Evolutionary conservation across 2,797 vertebrate species (phyloP), one percentile per base, ranked within the genome.

Genomic region (Dromococcyx pavoninus): DNA sequence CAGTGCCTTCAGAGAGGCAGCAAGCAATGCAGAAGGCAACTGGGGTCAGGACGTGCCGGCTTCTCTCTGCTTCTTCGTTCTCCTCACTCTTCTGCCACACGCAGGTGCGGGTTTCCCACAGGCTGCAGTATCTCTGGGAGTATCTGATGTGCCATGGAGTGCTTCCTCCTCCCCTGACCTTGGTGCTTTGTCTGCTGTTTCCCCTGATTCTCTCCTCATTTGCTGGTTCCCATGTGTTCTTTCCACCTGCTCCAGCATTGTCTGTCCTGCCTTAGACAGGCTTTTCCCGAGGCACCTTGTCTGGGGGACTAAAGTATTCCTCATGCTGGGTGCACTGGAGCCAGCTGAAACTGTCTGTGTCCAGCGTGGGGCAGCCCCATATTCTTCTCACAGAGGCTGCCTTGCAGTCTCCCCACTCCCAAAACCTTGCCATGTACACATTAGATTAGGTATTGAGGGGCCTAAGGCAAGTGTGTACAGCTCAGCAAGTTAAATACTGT

Each of bases 351-450:
- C 5, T 0, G 4, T 8, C 22, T 18, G 39, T 25, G 61, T 51
- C 53, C 0, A 1, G 30, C 56, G 30, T 0, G 0, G n/a, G 37
- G 30, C 72, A 53, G 24, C 21, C 37, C 33, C 1, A 1, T 24
- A 16, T 1, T 1, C 25, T 41, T 13, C 21, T 37, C 66, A 32
- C 25, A 56, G 54, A 7, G 35, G 7, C 17, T 1, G 2, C 14
- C 25, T 43, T 46, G 22, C 44, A 44, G 30, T 8, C 17, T 7
- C 7, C 10, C 16, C 25, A 3, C 7, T 58, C 24, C 39, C 10
- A 41, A 53, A 58, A n/a, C 39, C 8, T 53, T 69, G 17, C 30
- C 25, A 6, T 4, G 30, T 62, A 58, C 23, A n/a, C 57, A 10
- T 27, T 64, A 13, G 46, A 19, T 77, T 86, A 58, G 44, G 37